Conservation (phyloP, 2,888 invertebrate genomes). For the Lysandra bellargus region DNA sequence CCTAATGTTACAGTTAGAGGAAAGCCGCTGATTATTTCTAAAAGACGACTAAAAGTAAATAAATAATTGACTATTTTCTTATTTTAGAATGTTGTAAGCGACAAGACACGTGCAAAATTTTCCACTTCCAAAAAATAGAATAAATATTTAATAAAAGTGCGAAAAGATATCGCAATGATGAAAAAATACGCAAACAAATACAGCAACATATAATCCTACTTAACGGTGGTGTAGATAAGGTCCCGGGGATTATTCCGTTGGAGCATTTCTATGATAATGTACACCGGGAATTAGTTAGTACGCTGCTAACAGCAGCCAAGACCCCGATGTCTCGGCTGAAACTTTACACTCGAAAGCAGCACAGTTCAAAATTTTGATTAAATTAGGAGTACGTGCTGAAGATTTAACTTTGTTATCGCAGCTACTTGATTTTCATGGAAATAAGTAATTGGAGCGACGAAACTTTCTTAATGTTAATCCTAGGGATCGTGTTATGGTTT, state of each 20-base stretch:
- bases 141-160: background rate
- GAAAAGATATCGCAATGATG: background rate
- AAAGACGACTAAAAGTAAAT: too few relatives aligned
- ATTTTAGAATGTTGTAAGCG: background rate
- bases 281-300: slow-evolving; percentile 30
- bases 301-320: slow-evolving; percentile 30
- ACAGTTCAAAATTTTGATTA: slow-evolving; percentile 31
- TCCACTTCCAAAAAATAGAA: background rate
- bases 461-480: slow-evolving; percentile 28
- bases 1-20: too few relatives aligned
- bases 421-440: slow-evolving; percentile 27
- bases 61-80: background rate
- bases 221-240: slow-evolving; percentile 18
- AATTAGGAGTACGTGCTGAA: slow-evolving; percentile 31
- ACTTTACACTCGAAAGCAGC: slow-evolving; percentile 30
- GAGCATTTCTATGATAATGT: slow-evolving; percentile 31
- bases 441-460: slow-evolving; percentile 24
- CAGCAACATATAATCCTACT: background rate
- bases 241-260: slow-evolving; percentile 25
- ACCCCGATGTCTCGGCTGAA: slow-evolving; percentile 30
- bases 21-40: too few relatives aligned
- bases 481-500: slow-evolving; percentile 25
- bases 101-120: background rate
- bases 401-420: slow-evolving; percentile 31
- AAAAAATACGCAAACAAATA: slow-evolving; percentile 2